These are phyloP conservation scores for Lamellibrachia satsuma DNA, from an alignment of 2,888 invertebrate species.

Conservation along the genomic window DNA sequence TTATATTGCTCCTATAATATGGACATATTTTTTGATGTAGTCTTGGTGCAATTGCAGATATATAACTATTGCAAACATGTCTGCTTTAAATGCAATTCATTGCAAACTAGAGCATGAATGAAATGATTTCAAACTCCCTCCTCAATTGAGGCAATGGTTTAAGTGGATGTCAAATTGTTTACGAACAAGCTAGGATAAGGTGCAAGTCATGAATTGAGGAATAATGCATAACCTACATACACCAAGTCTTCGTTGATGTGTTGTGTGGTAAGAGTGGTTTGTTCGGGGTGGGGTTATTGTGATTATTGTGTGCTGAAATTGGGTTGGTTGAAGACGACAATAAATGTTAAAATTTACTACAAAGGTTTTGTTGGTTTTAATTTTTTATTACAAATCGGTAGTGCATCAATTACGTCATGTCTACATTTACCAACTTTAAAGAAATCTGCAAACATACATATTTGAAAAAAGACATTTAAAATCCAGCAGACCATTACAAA, in stretches of 20 bases:
- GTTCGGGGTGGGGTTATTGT: neutral
- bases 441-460: neutral
- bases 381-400: neutral
- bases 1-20: too few species aligned
- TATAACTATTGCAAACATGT: too few species aligned
- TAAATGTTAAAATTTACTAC: neutral
- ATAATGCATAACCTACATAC: neutral
- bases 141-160: too few species aligned
- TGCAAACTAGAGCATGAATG: too few species aligned
- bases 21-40: too few species aligned
- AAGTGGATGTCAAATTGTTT: too few species aligned
- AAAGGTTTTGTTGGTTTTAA: neutral
- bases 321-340: neutral
- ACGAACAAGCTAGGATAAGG: too few species aligned
- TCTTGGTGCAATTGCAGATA: too few species aligned
- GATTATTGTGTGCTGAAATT: neutral
- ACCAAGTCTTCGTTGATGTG: neutral
- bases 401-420: neutral
- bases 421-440: neutral
- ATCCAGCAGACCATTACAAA: neutral
- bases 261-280: neutral
- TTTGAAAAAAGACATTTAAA: constrained; percentile 7
- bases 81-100: too few species aligned
- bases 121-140: too few species aligned
- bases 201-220: too few species aligned